Evolutionary conservation across 2,797 vertebrate genomes (phyloP).

Genomic region (Danio albolineatus): DNA sequence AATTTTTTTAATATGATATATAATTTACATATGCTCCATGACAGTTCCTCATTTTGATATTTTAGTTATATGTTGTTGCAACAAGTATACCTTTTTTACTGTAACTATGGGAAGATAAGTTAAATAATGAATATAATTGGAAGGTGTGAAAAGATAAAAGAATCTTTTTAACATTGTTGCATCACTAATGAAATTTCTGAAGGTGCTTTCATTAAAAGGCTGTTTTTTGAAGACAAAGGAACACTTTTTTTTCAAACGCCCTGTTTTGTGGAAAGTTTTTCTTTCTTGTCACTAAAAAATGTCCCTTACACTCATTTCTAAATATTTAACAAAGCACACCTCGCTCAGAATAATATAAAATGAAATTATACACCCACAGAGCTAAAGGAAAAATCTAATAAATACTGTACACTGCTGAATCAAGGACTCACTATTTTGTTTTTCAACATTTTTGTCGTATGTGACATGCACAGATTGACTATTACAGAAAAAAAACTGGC

Average conservation of each 20-base stretch:
- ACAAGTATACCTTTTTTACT: too few relatives aligned
- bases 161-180: too few relatives aligned
- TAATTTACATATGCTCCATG: too few relatives aligned
- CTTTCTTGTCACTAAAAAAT: neutral
- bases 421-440: slow-evolving; percentile 66
- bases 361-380: neutral
- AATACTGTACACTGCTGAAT: slow-evolving; percentile 65
- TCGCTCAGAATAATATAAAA: neutral
- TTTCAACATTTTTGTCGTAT: slow-evolving; percentile 77
- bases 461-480: slow-evolving; percentile 68
- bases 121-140: too few relatives aligned
- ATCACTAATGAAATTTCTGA: neutral
- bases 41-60: too few relatives aligned
- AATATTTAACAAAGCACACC: neutral
- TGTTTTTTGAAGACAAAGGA: neutral
- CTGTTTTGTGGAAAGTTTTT: neutral
- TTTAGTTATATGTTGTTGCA: too few relatives aligned
- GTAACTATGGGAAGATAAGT: too few relatives aligned
- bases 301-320: neutral
- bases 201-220: neutral
- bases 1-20: too few relatives aligned
- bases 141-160: too few relatives aligned
- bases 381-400: slow-evolving; percentile 62
- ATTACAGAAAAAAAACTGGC: neutral
- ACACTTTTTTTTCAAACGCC: neutral